phyloP scores from a whole-genome alignment of 2,113 vertebrate genomes.

The Oryzias woworae region DNA sequence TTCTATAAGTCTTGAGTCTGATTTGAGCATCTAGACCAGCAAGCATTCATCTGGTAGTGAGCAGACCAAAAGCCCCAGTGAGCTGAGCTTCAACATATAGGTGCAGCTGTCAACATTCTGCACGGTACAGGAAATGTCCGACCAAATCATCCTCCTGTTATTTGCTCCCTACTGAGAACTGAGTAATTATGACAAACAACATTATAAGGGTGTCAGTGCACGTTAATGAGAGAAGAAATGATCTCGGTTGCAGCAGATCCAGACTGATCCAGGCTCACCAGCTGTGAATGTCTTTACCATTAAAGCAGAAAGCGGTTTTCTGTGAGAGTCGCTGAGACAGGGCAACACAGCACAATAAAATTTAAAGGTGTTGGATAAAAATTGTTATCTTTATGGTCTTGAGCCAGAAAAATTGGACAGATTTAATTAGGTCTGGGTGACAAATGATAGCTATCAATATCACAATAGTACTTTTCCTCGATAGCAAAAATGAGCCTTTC shows the following conservation, averaged over 20 bases:
- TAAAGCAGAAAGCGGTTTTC: conserved; percentile 30
- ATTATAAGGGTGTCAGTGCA: conserved; percentile 34
- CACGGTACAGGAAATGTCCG: conserved; percentile 25
- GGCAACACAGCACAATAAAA: conserved; percentile 27
- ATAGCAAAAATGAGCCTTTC: too few relatives aligned
- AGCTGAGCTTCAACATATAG: conserved; percentile 26
- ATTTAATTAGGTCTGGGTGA: neutral
- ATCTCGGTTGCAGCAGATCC: conserved; percentile 14
- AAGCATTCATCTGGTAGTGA: too few relatives aligned
- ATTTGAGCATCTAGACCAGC: too few relatives aligned
- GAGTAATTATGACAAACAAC: conserved; percentile 39
- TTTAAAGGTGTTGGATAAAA: conserved; percentile 13
- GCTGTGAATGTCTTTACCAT: conserved; percentile 41
- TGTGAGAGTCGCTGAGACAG: conserved; percentile 1
- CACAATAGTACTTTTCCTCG: too few relatives aligned
- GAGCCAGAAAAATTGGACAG: neutral
- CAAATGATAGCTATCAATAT: too few relatives aligned
- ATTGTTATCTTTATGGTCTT: conserved; percentile 24
- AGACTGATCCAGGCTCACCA: conserved; percentile 32
- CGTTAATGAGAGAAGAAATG: conserved; percentile 34
- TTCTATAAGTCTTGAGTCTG: too few relatives aligned
- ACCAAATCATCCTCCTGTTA: conserved; percentile 43
- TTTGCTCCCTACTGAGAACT: conserved; percentile 7
- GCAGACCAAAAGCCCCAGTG: conserved; percentile 5
- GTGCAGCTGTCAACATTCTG: conserved; percentile 48